phyloP scores from a whole-genome alignment of 2,888 invertebrate genomes.

The Chloromyia formosa region DNA sequence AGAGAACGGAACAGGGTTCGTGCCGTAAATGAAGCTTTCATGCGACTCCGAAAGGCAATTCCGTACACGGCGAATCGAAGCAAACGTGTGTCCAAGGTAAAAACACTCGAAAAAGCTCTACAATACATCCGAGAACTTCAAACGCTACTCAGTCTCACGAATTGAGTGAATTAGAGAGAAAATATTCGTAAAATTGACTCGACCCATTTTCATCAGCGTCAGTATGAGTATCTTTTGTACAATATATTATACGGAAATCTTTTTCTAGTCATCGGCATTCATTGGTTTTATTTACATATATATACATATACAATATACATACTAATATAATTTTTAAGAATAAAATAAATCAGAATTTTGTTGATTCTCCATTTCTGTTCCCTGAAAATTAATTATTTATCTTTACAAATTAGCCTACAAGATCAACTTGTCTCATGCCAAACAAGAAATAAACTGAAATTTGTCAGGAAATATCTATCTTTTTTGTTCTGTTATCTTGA shows the following conservation, averaged over 20 bases:
- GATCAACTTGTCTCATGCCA: background rate
- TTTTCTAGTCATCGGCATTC: background rate
- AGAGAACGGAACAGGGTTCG: conserved; percentile 71
- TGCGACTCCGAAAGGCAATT: conserved; percentile 68
- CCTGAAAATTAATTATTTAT: background rate
- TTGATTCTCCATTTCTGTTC: background rate
- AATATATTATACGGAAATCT: too few relatives aligned
- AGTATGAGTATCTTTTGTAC: too few relatives aligned
- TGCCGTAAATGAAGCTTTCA: conserved; percentile 72
- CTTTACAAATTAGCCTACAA: background rate
- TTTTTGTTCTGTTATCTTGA: background rate
- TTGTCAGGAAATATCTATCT: background rate
- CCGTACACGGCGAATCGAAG: conserved; percentile 68
- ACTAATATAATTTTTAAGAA: background rate
- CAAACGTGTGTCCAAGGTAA: conserved; percentile 71
- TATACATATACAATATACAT: background rate
- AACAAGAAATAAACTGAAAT: conserved; percentile 1
- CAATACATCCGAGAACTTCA: conserved; percentile 69
- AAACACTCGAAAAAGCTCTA: conserved; percentile 71
- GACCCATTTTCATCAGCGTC: too few relatives aligned
- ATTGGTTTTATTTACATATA: too few relatives aligned
- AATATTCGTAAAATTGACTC: background rate
- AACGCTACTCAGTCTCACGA: conserved; percentile 39
- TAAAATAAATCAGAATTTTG: too few relatives aligned
- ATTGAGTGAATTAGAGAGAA: background rate